Evolutionary conservation across 1,140 invertebrate genomes (phyloP).

Genomic region (Plutomurus gul): DNA sequence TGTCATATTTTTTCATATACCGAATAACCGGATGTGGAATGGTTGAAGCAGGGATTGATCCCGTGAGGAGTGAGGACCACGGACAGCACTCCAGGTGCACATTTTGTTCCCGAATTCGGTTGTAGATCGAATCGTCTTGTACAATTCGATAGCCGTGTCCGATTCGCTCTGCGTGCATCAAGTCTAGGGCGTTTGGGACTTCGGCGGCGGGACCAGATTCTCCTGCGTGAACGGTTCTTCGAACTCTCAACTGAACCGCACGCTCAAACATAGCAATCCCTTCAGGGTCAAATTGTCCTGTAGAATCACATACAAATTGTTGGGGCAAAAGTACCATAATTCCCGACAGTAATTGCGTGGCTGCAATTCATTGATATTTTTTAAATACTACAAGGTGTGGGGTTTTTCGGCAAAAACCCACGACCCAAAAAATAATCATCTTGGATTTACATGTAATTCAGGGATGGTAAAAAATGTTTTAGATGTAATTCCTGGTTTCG

Average conservation of each 20-base stretch:
- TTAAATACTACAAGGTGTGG: too few species aligned
- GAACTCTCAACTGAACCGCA: slow-evolving; percentile 60
- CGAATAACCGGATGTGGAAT: slow-evolving; percentile 58
- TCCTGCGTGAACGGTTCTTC: slow-evolving; percentile 66
- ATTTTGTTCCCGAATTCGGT: slow-evolving; percentile 55
- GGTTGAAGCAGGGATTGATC: slow-evolving; percentile 56
- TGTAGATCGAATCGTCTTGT: slow-evolving; percentile 61
- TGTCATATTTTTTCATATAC: slow-evolving; percentile 47
- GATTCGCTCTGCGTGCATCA: slow-evolving; percentile 63
- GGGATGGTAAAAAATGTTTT: too few species aligned
- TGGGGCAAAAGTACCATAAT: too few species aligned
- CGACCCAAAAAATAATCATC: too few species aligned
- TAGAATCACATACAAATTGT: too few species aligned
- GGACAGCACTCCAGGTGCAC: slow-evolving; percentile 67
- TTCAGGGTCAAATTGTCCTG: slow-evolving; percentile 44
- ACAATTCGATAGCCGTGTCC: slow-evolving; percentile 67
- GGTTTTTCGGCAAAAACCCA: too few species aligned
- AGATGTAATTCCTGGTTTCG: too few species aligned
- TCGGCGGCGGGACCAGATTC: slow-evolving; percentile 61
- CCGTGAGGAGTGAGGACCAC: slow-evolving; percentile 64
- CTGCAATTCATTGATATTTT: too few species aligned
- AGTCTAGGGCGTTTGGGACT: slow-evolving; percentile 61
- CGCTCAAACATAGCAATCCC: slow-evolving; percentile 57
- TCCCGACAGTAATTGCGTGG: too few species aligned
- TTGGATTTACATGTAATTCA: too few species aligned